A percentile compares a stretch with the other conserved stretches of the same genome.
These are phyloP conservation scores for Daktulosphaira vitifoliae DNA, from an alignment of 1,140 invertebrate species.

Conservation along the genomic window DNA sequence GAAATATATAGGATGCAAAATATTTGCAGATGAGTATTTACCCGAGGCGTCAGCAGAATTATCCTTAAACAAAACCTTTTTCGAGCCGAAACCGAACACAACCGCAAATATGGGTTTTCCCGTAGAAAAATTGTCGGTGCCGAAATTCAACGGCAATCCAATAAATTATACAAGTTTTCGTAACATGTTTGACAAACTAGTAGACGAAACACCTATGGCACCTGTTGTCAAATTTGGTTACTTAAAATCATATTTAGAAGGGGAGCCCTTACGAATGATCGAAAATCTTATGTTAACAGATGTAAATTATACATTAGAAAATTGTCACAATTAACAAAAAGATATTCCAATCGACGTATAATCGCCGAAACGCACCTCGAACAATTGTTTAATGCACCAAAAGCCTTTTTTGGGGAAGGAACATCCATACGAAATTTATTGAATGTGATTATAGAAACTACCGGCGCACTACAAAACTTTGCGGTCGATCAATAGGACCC, in stretches of 20 bases:
- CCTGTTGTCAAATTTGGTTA: too few species aligned
- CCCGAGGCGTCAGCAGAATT: background rate
- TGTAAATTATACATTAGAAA: too few species aligned
- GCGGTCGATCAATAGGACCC: background rate
- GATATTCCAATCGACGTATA: background rate
- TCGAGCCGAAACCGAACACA: too few species aligned
- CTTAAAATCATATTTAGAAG: too few species aligned
- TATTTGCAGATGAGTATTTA: background rate
- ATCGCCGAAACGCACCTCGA: background rate
- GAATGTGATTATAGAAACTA: background rate
- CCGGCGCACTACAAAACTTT: background rate
- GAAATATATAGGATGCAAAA: background rate
- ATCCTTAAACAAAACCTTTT: background rate
- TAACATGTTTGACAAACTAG: too few species aligned
- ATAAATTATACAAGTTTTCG: too few species aligned
- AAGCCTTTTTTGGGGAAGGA: background rate
- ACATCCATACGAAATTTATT: background rate
- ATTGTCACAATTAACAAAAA: too few species aligned
- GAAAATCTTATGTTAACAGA: too few species aligned
- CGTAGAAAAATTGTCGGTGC: background rate
- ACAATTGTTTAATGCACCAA: background rate
- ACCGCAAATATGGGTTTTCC: background rate
- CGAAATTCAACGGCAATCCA: too few species aligned
- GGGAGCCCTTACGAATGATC: too few species aligned
- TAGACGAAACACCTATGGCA: too few species aligned